Conservation (phyloP, 2,113 vertebrate genomes). For the Chloropsis cyanopogon region DNA sequence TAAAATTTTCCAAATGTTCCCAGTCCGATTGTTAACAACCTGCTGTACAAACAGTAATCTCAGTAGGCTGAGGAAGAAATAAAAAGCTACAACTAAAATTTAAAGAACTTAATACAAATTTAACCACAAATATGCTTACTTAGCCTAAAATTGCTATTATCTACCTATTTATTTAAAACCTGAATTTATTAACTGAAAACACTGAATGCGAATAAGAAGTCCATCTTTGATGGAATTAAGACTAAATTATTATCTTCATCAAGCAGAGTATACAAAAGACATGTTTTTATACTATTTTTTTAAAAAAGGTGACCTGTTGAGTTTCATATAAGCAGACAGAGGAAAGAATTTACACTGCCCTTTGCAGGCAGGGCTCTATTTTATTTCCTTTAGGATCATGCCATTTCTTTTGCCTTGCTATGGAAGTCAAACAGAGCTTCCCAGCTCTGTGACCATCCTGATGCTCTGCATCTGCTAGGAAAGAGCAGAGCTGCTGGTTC, state of each 20-base stretch:
- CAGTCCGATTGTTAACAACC: not conserved
- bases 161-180: not conserved
- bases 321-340: not conserved
- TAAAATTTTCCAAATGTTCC: not conserved
- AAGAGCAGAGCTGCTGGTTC: not conserved
- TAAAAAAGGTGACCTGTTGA: fast-evolving
- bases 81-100: not conserved
- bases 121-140: not conserved
- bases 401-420: not conserved
- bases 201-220: not conserved
- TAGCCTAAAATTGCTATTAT: not conserved
- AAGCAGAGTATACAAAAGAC: not conserved
- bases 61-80: not conserved
- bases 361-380: not conserved
- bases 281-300: not conserved
- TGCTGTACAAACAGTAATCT: not conserved
- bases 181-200: not conserved
- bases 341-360: not conserved
- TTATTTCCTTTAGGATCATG: not conserved
- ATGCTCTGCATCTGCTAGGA: not conserved
- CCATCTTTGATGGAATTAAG: not conserved
- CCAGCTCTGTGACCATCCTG: not conserved
- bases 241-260: not conserved
- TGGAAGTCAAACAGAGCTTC: not conserved
- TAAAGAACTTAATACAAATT: not conserved